Conservation (phyloP, 2,888 invertebrate species). For the Apotomis turbidana region DNA sequence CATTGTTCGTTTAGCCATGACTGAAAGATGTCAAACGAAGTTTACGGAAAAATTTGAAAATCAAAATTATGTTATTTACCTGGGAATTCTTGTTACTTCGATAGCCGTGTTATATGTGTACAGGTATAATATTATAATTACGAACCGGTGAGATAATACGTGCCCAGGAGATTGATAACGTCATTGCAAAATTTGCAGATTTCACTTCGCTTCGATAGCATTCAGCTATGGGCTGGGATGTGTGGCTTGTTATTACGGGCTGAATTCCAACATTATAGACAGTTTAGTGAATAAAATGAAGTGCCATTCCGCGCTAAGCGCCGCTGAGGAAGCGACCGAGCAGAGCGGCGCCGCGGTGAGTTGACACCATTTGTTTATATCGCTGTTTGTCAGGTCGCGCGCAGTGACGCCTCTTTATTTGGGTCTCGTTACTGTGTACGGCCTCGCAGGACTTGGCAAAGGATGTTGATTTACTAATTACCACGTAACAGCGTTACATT, state of each 20-base stretch:
- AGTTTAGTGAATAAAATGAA: slow-evolving; percentile 68
- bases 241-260: slow-evolving; percentile 77
- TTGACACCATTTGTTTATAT: slow-evolving; percentile 47
- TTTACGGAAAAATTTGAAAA: slow-evolving; percentile 76
- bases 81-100: slow-evolving; percentile 67
- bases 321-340: slow-evolving; percentile 51
- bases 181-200: slow-evolving; percentile 65
- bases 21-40: slow-evolving; percentile 81
- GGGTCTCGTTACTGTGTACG: slow-evolving; percentile 13
- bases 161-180: slow-evolving; percentile 50
- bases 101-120: slow-evolving; percentile 74
- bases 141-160: slow-evolving; percentile 42
- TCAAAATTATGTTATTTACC: slow-evolving; percentile 78
- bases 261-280: slow-evolving; percentile 67
- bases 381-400: slow-evolving; percentile 10
- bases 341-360: slow-evolving; percentile 61
- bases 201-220: slow-evolving; percentile 74
- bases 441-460: not conserved
- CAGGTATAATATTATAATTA: slow-evolving; percentile 59
- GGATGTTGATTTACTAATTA: not conserved
- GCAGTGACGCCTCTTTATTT: slow-evolving; percentile 36
- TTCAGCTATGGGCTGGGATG: slow-evolving; percentile 80
- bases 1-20: slow-evolving; percentile 75
- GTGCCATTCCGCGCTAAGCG: slow-evolving; percentile 67
- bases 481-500: not conserved